Evolutionary conservation across 2,113 vertebrate species (phyloP), one percentile per base, ranked within the genome.

Genomic region (Oreocharis arfaki): DNA sequence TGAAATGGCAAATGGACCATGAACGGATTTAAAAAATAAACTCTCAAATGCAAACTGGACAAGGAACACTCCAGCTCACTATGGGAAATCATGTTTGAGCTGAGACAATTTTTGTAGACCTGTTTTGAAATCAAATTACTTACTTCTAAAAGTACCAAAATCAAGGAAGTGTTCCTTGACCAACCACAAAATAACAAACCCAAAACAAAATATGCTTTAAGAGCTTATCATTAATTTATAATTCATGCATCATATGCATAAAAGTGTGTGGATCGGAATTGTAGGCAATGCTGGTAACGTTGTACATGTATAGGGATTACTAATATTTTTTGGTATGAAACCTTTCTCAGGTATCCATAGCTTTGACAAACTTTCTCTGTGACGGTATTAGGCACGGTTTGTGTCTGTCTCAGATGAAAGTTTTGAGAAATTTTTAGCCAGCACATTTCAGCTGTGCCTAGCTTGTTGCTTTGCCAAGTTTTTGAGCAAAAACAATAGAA

Each of bases 381-480:
- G 63, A 64, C n/a, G 35, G 27, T 60, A 30, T 56, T 88, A 15
- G 32, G 52, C 47, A 35, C 30, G 14, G 61, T 88, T 83, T 76
- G 24, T 56, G 53, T 80, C 78, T 94, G 61, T 93, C 89, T 95
- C 93, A 69, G 71, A 86, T 96, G 53, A 87, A 90, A 71, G 57
- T 92, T 95, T 90, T 90, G 91, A 94, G 86, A 85, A 88, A 35
- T 76, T 95, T 95, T 83, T 86, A 95, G 86, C 93, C 86, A 90
- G 89, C 80, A 61, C 50, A 77, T 96, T 95, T 96, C 91, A 95
- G 76, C 95, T 95, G 70, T 0, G n/a, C 80, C 80, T 73, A 76
- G 93, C 84, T 90, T 86, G 90, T 90, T 95, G 76, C 91, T 92
- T 90, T 96, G 94, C 95, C 86, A 94, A 94, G 87, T 95, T 96